Base-by-base conservation (phyloP, 2,797 vertebrate species). In the Rhabdophis nuchalis region DNA sequence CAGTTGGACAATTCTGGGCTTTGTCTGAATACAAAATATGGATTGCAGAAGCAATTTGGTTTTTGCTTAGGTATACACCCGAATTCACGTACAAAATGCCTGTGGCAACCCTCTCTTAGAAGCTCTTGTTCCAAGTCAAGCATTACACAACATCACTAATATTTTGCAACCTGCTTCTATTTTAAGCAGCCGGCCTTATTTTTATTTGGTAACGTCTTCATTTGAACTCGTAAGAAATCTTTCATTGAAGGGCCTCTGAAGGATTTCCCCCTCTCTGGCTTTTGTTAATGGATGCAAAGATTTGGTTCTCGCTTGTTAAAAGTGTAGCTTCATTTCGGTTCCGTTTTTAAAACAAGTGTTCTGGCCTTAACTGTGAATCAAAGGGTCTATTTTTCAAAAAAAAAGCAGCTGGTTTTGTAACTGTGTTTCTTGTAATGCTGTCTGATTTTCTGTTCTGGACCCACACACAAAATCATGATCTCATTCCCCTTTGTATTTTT, bases 401-500 rank as follows among this genome's bases (percentile, higher is more conserved):
- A 25, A 36, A 85, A 88, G 2, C 16, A 92, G 57, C 82, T 56
- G 6, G 2, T 54, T 92, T 93, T 92, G 68, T 72, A 90, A 88
- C 57, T 82, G 23, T 54, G 52, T 91, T 89, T 53, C 92, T 94
- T 93, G 29, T 93, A 95, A 96, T 95, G 95, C 92, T 91, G 92
- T 87, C 85, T 95, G 25, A 86, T 88, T 94, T 85, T 86, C 93
- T 93, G 36, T 95, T 96, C 95, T 95, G 94, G 72, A 7, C 85
- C 93, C 18, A 61, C 4, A 29, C 27, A 61, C 3, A 86, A 92
- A 87, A 23, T n/a, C 89, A 54, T 25, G 91, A 94, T 93, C 89
- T 93, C 93, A 77, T 96, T 94, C 87, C 91, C 64, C 56, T 92
- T 92, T 36, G 91, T 89, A 91, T 86, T 94, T 95, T 97, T 96